Evolutionary conservation across 2,888 invertebrate species (phyloP).

Genomic region (Microplitis manilae): DNA sequence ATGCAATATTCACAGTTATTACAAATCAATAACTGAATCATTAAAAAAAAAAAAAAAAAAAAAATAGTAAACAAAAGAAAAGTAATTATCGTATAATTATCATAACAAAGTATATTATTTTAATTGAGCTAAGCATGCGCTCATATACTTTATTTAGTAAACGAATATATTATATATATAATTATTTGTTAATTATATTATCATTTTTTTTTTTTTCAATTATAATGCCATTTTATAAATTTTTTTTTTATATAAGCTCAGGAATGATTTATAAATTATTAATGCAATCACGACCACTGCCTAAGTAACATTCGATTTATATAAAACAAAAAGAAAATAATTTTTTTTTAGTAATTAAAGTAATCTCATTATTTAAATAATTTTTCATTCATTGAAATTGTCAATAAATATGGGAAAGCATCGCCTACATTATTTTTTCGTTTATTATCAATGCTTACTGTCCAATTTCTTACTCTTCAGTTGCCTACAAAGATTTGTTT

Average conservation of each 20-base stretch:
- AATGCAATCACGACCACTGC: conserved; percentile 41
- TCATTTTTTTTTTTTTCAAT: conserved; percentile 16
- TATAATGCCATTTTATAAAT: conserved; percentile 20
- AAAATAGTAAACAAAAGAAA: background rate
- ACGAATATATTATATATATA: conserved; percentile 8
- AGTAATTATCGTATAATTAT: background rate
- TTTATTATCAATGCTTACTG: no score
- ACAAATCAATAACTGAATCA: background rate
- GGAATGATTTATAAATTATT: conserved; percentile 20
- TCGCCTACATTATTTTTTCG: no score
- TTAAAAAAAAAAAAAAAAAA: background rate
- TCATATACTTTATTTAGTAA: conserved; percentile 12
- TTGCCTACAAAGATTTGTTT: no score
- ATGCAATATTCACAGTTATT: conserved; percentile 35
- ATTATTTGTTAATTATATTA: conserved; percentile 16
- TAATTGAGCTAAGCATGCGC: conserved; percentile 23
- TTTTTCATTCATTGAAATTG: conserved; percentile 3
- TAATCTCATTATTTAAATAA: conserved; percentile 25
- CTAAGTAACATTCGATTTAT: conserved; percentile 29
- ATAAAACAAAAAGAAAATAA: conserved; percentile 2
- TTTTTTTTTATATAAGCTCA: conserved; percentile 22
- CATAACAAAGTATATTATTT: background rate
- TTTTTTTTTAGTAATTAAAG: conserved; percentile 14
- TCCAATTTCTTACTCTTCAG: no score
- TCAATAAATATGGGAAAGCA: background rate